Evolutionary conservation across 1,140 invertebrate genomes (phyloP), one percentile per base, ranked within the genome.

Genomic region (Rhyacophila brunnea): DNA sequence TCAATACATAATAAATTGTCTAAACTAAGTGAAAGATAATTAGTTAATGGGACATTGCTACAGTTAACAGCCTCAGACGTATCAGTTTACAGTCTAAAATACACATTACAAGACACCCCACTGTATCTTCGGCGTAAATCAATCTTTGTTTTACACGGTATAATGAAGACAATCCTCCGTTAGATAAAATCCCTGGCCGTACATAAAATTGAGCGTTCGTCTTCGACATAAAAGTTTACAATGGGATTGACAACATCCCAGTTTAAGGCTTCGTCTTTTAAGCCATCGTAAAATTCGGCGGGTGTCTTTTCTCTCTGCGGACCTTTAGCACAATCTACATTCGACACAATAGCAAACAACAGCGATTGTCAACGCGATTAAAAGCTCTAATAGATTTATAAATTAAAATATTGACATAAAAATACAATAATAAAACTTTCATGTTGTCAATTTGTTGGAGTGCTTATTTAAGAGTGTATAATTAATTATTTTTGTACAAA

Each of bases 231-330:
- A 64, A 64, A 64, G 44, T 64, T 64, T 55, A 14, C 50, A 18
- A 28, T 17, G 52, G 61, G 56, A 64, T 64, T 58, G 61, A 58
- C 51, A 59, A 40, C 56, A 64, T 45, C 60, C 61, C 36, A 34
- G 38, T 59, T 64, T 59, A 55, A 56, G 58, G 61, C 61, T 49
- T 64, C 35, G 38, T 46, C 61, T 54, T 62, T 63, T 63, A 63
- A 63, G 61, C 47, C 56, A 20, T 63, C 61, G 56, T 63, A 59
- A 64, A 64, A 64, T 64, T 64, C 40, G 36, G 58, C 19, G 44
- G 19, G 19, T 45, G 17, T 45, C 43, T 45, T 19, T 14, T n/a
- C n/a, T n/a, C 23, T 3, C 23, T 9, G 23, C 4, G 23, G 23
- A 28, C 23, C 23, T 28, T 28, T 28, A 40, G 38, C 15, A n/a